Percentiles rank a stretch among this genome's conserved stretches.
Evolutionary conservation across 2,113 vertebrate species (phyloP).

Genomic region (Periophthalmus modestus): DNA sequence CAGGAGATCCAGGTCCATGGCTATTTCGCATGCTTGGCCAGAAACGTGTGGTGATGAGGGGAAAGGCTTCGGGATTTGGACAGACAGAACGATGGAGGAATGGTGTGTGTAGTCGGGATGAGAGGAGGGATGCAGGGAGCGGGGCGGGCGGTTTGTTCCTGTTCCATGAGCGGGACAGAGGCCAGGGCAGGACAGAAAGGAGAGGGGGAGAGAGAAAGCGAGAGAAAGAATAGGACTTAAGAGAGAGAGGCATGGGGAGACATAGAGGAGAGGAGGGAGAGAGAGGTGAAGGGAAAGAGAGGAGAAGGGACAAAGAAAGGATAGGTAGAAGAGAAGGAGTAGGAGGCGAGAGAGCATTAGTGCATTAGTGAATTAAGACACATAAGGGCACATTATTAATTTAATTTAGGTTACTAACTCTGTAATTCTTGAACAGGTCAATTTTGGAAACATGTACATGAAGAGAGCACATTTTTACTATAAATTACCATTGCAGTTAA

Average conservation of each 20-base stretch:
- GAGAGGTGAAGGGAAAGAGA: background rate
- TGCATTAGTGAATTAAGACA: too few relatives aligned
- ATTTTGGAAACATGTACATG: too few relatives aligned
- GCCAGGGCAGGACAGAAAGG: constrained; percentile 62
- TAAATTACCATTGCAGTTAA: too few relatives aligned
- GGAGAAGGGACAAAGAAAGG: constrained; percentile 10
- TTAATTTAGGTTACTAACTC: too few relatives aligned
- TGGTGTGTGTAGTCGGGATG: constrained; percentile 71
- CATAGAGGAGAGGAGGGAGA: background rate
- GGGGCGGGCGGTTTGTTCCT: constrained; percentile 63
- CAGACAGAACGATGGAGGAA: constrained; percentile 38
- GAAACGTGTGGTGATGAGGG: constrained; percentile 46
- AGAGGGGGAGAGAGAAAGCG: constrained; percentile 25
- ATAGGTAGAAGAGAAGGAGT: background rate
- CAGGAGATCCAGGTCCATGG: constrained; percentile 64
- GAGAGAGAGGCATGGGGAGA: constrained; percentile 13
- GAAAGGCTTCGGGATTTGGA: constrained; percentile 65
- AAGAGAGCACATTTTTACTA: too few relatives aligned
- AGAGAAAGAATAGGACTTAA: background rate
- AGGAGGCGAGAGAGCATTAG: background rate
- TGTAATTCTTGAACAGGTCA: too few relatives aligned
- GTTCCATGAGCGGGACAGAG: constrained; percentile 61
- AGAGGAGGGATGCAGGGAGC: constrained; percentile 66
- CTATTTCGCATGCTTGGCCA: constrained; percentile 57
- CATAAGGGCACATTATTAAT: too few relatives aligned